Evolutionary conservation across 37 sponge, comb jelly and placozoan genomes (phyloP).

Genomic region (Spongilla lacustris): DNA sequence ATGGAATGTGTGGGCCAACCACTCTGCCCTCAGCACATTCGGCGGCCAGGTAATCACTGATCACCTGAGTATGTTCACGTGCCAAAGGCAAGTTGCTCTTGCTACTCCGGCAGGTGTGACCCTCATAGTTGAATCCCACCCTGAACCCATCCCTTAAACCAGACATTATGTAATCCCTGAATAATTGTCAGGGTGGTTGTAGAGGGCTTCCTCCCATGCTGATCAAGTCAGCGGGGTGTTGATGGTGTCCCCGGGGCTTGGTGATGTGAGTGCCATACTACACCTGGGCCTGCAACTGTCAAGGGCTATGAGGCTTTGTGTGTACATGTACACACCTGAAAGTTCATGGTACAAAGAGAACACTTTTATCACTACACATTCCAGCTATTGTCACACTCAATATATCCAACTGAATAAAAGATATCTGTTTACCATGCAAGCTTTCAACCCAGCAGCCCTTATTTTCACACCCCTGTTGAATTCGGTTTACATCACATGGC

Average conservation of each 20-base stretch:
- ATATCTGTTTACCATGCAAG: no score
- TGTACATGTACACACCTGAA: not conserved
- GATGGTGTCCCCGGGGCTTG: slow-evolving; percentile 7
- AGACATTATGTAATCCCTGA: not conserved
- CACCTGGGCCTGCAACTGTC: not conserved
- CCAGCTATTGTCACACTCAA: no score
- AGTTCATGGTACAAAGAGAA: not conserved
- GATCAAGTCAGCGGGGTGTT: slow-evolving; percentile 6
- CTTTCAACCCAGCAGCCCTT: no score
- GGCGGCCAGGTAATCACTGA: not conserved
- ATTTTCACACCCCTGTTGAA: no score
- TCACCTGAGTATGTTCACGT: slow-evolving; percentile 8
- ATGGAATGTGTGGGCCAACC: not conserved
- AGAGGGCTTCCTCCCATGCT: slow-evolving; percentile 7
- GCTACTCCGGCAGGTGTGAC: not conserved
- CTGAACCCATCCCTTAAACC: slow-evolving; percentile 14
- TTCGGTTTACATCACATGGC: no score
- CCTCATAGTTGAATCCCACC: not conserved
- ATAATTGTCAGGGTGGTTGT: not conserved
- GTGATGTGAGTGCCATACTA: not conserved
- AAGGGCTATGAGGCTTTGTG: not conserved
- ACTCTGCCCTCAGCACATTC: slow-evolving; percentile 17
- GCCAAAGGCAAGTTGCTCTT: not conserved
- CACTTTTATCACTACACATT: no score
- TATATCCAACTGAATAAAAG: no score